Evolutionary conservation across 2,888 invertebrate species (phyloP), one percentile per base, ranked within the genome.

Genomic region (Stramonita haemastoma): DNA sequence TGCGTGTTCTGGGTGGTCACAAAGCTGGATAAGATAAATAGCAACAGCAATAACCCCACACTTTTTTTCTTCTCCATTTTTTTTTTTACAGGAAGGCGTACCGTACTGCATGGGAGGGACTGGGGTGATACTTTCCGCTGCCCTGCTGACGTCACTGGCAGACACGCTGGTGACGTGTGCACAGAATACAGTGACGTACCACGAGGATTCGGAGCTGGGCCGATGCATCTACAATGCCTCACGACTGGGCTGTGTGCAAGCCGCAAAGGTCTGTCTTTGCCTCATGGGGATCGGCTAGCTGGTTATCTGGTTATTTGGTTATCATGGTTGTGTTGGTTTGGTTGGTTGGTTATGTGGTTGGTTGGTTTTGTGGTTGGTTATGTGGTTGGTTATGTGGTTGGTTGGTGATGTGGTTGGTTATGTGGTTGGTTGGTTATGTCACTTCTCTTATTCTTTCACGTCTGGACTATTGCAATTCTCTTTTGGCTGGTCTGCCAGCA

Each of bases 71-170:
- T 60, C 22, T 1, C 22, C 22, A 15, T 60, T 60, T 15, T 13
- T 60, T 60, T 60, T 60, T 60, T 83, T 83, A 93, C 89, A 90
- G 26, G 90, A 87, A 19, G 91, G 93, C 95, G 99, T 99, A 96
- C 99, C 99, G 96, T 99, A 99, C 96, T 99, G 99, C 95, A 99
- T 99, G 99, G 99, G 99, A 46, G 99, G 99, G 0, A 99, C 99
- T 0, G 99, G 99, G 0, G 98, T 99, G 86, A 97, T 99, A 88
- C 96, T 99, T 91, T 98, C 98, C 92, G 97, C 98, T 91, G 98
- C 98, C 96, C 98, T 98, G 0, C 96, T 99, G 93, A 96, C 95
- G 73, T 96, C 97, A 93, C 77, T 94, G 19, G 98, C 99, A 89
- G 99, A 98, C 0, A 98, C 98, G 96, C 97, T 99, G 97, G 98